Evolutionary conservation across 2,113 vertebrate species (phyloP), one percentile per base, ranked within the genome.

Genomic region (Ctenomys sociabilis): DNA sequence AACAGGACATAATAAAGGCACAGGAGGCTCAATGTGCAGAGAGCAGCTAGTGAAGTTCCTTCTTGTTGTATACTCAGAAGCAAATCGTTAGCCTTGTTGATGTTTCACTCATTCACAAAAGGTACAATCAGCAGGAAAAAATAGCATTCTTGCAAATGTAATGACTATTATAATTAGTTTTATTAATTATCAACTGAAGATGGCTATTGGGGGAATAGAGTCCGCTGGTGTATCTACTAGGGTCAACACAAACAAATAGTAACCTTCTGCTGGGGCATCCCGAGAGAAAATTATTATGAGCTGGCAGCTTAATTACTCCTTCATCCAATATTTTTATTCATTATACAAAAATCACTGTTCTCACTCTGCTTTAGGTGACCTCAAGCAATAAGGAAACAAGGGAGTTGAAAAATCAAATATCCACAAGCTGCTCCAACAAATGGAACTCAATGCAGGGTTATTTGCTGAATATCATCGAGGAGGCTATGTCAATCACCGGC

Each of bases 331-430:
- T 37, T 89, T 91, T 70, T 86, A 82, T 90, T 88, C 57, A 52
- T 85, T 92, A 85, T 24, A 37, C 49, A 90, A 57, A 95, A 94
- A 94, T 11, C 35, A 91, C 52, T 77, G n/a, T 83, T 90, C 57
- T 96, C 37, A 37, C 0, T 82, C 72, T 93, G 54, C 26, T 52
- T 90, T 88, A 66, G 4, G 35, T 93, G 45, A 93, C 77, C n/a
- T 93, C 52, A 26, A 68, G 66, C 57, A 94, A 78, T 40, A 85
- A 63, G 30, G 28, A 21, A 95, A 94, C 26, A 73, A 80, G 87
- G 84, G 49, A 80, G 28, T n/a, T 93, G 21, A 80, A 92, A 93
- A 93, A 92, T 93, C 66, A 92, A 84, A 92, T 73, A 88, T 35
- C 49, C 28, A 87, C 19, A 77, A 90, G n/a, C 13, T 84, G 8